A percentile compares a stretch with the other conserved stretches of the same genome.
These are phyloP conservation scores for Autographa gamma DNA, from an alignment of 2,888 invertebrate genomes.

Conservation along the genomic window DNA sequence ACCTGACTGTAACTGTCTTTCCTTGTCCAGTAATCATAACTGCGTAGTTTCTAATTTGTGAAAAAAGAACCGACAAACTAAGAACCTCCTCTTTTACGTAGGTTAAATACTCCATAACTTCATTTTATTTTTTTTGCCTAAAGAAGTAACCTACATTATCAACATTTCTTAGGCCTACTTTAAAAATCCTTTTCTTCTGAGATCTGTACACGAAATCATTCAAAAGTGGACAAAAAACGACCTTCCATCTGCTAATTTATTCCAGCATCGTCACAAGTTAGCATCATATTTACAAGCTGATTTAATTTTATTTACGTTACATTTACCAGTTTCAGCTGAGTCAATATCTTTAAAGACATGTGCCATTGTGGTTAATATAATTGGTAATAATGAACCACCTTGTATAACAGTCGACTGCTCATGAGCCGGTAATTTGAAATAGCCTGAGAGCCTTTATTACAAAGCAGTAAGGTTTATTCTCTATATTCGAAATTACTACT, in stretches of 20 bases:
- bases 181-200: too few species aligned
- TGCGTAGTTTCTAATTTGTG: not conserved
- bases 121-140: too few species aligned
- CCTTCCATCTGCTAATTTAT: not conserved
- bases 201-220: not conserved
- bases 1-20: not conserved
- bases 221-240: not conserved
- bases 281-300: not conserved
- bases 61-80: not conserved
- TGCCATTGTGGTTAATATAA: not conserved
- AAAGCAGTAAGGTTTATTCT: too few species aligned
- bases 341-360: not conserved
- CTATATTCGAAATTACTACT: too few species aligned
- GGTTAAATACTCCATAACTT: too few species aligned
- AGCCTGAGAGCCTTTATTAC: too few species aligned
- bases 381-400: not conserved
- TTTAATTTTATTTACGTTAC: not conserved
- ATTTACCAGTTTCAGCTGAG: not conserved
- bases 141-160: too few species aligned
- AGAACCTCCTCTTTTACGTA: too few species aligned
- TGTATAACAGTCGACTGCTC: too few species aligned
- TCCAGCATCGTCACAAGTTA: not conserved
- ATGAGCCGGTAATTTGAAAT: too few species aligned
- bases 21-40: not conserved
- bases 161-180: too few species aligned